Conservation (phyloP, 64 coral and sea anemone species). For the Montipora cactus region DNA sequence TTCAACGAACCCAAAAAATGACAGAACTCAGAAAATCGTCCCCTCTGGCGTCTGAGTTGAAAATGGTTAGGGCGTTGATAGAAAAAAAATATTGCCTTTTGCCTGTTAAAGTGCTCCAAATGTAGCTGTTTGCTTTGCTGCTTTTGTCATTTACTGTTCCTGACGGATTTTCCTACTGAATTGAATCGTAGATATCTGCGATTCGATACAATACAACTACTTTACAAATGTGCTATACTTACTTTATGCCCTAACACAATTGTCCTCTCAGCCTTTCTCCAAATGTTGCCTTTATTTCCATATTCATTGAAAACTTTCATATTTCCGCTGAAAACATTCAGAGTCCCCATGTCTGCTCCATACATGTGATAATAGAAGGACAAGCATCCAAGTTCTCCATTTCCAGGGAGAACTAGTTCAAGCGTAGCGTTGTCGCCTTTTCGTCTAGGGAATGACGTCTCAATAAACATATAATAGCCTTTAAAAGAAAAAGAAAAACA, state of each 20-base stretch:
- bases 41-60: too few species aligned
- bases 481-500: background rate
- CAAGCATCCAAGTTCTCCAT: background rate
- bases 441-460: slow-evolving; percentile 5
- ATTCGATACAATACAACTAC: too few species aligned
- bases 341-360: background rate
- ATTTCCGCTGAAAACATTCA: slow-evolving; percentile 25
- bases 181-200: too few species aligned
- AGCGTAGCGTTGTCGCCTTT: slow-evolving; percentile 16
- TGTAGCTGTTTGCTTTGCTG: too few species aligned
- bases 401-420: background rate
- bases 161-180: too few species aligned
- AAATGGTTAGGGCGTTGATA: too few species aligned
- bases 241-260: background rate
- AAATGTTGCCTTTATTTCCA: background rate
- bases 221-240: too few species aligned
- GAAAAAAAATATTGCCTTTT: too few species aligned
- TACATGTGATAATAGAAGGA: slow-evolving; percentile 52
- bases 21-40: too few species aligned
- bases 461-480: slow-evolving; percentile 53
- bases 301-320: slow-evolving; percentile 21
- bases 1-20: too few species aligned
- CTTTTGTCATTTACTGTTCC: too few species aligned
- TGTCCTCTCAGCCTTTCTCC: background rate
- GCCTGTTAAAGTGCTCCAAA: too few species aligned